Conservation (phyloP, 2,797 vertebrate genomes). For the Chromobotia macracanthus region DNA sequence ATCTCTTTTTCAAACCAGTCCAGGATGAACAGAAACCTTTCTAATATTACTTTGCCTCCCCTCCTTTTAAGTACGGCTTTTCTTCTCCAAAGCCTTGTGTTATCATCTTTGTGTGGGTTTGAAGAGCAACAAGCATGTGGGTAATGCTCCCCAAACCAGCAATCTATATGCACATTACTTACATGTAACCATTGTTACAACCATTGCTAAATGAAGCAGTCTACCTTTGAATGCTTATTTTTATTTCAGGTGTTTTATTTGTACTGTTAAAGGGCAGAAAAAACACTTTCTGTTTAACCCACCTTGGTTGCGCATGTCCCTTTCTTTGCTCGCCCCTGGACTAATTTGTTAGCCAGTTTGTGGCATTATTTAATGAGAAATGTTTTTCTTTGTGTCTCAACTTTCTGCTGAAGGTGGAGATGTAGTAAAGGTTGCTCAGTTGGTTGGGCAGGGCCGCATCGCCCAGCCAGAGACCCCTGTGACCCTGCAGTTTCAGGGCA, state of each 20-base stretch:
- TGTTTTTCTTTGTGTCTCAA: background rate
- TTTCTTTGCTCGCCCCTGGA: constrained; percentile 70
- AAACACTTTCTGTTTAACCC: constrained; percentile 71
- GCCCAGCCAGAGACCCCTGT: constrained; percentile 91
- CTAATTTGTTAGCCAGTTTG: constrained; percentile 69
- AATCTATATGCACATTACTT: background rate
- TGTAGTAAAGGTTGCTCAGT: constrained; percentile 88
- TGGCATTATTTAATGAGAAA: constrained; percentile 20
- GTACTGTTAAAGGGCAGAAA: background rate
- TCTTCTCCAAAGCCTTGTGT: constrained; percentile 34
- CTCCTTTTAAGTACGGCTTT: constrained; percentile 26
- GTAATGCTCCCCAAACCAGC: constrained; percentile 46
- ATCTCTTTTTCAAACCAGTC: constrained; percentile 70
- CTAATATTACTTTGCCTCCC: constrained; percentile 53
- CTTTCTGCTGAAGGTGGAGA: constrained; percentile 80
- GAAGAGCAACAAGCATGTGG: constrained; percentile 65
- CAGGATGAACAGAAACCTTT: constrained; percentile 67
- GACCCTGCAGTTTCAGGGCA: constrained; percentile 97
- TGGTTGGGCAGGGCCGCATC: constrained; percentile 85
- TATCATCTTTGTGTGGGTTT: constrained; percentile 50
- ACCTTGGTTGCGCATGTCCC: constrained; percentile 83
- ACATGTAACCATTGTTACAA: constrained; percentile 1
- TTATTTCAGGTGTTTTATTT: constrained; percentile 15
- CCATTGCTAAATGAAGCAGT: no score
- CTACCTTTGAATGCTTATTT: background rate